Evolutionary conservation across 2,797 vertebrate genomes (phyloP).

Genomic region (Holocentrus rufus): DNA sequence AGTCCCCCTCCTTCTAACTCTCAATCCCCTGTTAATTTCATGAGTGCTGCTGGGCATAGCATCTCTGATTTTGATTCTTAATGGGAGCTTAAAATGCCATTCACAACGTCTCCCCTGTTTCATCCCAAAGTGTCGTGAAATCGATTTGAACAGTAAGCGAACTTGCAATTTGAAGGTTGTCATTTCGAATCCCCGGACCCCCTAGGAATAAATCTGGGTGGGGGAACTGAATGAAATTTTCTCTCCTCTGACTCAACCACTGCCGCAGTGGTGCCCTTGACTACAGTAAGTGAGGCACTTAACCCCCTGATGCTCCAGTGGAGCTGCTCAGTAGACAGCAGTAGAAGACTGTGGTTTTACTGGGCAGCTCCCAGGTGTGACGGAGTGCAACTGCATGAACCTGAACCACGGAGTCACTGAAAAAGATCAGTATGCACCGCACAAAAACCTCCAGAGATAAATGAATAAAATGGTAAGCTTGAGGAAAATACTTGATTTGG

Average conservation of each 20-base stretch:
- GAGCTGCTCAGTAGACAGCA: constrained; percentile 50
- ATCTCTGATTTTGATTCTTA: constrained; percentile 6
- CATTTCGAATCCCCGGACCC: constrained; percentile 53
- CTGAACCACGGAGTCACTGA: constrained; percentile 10
- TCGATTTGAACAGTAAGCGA: constrained; percentile 38
- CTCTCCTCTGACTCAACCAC: constrained; percentile 14
- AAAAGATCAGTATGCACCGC: constrained; percentile 30
- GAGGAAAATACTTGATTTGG: neutral
- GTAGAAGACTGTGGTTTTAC: constrained; percentile 13
- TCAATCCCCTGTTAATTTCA: neutral
- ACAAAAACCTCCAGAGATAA: constrained; percentile 26
- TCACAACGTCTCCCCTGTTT: constrained; percentile 9
- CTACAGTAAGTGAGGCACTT: constrained; percentile 61
- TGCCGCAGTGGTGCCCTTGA: constrained; percentile 54
- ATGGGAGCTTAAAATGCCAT: constrained; percentile 6
- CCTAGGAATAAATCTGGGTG: constrained; percentile 37
- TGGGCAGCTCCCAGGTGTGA: constrained; percentile 45
- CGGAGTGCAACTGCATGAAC: constrained; percentile 31
- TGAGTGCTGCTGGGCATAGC: neutral
- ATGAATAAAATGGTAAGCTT: constrained; percentile 23
- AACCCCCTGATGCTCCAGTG: constrained; percentile 55
- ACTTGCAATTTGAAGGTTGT: constrained; percentile 50
- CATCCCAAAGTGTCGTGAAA: constrained; percentile 39
- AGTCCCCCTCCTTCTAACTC: neutral
- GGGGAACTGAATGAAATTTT: constrained; percentile 47